phyloP scores from a whole-genome alignment of 1,140 invertebrate species.

The Lerema accius region DNA sequence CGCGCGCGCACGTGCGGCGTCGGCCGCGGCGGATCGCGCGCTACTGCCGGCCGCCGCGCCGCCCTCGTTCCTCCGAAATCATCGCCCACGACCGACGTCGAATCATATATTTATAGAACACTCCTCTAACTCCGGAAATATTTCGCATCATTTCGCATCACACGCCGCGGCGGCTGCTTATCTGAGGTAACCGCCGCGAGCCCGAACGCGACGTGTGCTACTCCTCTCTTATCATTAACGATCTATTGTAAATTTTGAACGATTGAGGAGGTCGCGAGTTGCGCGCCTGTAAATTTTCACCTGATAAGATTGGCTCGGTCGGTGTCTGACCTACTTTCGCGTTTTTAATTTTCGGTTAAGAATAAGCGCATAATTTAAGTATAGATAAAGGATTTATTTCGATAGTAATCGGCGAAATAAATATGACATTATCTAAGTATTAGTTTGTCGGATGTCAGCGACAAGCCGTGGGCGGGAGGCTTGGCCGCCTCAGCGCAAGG shows the following conservation, averaged over 20 bases:
- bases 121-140: slow-evolving; percentile 81
- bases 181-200: slow-evolving; percentile 59
- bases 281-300: neutral
- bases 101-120: slow-evolving; percentile 81
- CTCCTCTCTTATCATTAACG: slow-evolving; percentile 8
- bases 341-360: neutral
- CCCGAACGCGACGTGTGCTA: slow-evolving; percentile 41
- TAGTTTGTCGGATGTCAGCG: slow-evolving; percentile 18
- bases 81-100: slow-evolving; percentile 76
- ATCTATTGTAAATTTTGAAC: slow-evolving; percentile 8
- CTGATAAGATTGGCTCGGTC: neutral
- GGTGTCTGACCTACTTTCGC: neutral
- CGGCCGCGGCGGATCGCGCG: slow-evolving; percentile 77
- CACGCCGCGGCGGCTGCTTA: slow-evolving; percentile 62
- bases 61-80: slow-evolving; percentile 67
- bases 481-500: slow-evolving; percentile 74
- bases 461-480: slow-evolving; percentile 62
- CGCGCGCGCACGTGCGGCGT: slow-evolving; percentile 74
- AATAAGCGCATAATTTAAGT: neutral
- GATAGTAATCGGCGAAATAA: slow-evolving; percentile 4
- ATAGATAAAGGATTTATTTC: neutral
- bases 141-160: slow-evolving; percentile 80
- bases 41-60: slow-evolving; percentile 67
- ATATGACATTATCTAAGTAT: slow-evolving; percentile 23
- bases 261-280: neutral